Base-by-base conservation (phyloP, 2,797 vertebrate species). In the Acrossocheilus fasciatus region DNA sequence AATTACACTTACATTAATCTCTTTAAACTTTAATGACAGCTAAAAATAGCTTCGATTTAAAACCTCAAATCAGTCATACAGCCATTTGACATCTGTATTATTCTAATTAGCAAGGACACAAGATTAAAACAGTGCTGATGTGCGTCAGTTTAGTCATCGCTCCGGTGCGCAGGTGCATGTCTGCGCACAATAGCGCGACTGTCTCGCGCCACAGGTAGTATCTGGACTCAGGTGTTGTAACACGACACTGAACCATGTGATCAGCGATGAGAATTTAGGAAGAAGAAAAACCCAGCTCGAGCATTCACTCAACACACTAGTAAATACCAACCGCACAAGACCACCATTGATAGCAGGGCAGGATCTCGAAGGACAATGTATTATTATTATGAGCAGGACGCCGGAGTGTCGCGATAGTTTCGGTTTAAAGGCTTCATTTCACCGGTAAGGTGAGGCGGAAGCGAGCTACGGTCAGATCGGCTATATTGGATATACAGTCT, bases 221-320 rank as follows among this genome's bases (percentile, higher is more conserved):
- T 91, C 87, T 91, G 91, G 82, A 91, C 93, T 91, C 95, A 96
- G 96, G 96, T 95, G 93, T 89, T 93, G 95, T 95, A 96, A 96
- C 88, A 88, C 84, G 94, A 96, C 91, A 93, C 94, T 91, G 74
- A 80, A 90, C 80, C 96, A 96, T 89, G 95, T 96, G 96, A 96
- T 91, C 94, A 62, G 23, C 90, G 87, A 86, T 91, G 91, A 88
- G 92, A 91, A 86, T 83, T 86, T 90, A 90, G 86, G 86, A 92
- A 90, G 85, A 84, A 88, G 79, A 34, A 78, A 66, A 85, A 77
- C 11, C 36, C 52, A 50, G 54, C 54, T 81, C 77, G n/a, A 64
- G 54, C 41, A 41, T 62, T 80, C 76, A 62, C 68, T 80, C 84
- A 85, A 62, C 66, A 62, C 26, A 17, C n/a, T 34, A 70, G 59